Conservation (phyloP, 2,888 invertebrate species). For the Rambutsinella grinnellia region DNA sequence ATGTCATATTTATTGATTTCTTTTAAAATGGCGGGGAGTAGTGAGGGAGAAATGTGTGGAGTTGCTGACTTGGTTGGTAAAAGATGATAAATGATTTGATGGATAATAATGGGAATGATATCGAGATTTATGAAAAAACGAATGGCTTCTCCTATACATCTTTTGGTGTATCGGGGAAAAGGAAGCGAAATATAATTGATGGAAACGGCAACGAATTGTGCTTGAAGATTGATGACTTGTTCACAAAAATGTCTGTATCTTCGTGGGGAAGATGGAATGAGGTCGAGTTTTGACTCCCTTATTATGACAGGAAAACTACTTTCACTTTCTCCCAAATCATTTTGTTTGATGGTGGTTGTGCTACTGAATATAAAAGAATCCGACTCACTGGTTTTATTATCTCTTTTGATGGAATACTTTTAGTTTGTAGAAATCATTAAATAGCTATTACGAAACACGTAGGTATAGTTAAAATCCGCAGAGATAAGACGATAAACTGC, state of each 20-base stretch:
- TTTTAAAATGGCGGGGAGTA: background rate
- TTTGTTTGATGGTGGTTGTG: too few relatives aligned
- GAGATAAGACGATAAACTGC: too few relatives aligned
- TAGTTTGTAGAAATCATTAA: too few relatives aligned
- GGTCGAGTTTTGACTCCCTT: background rate
- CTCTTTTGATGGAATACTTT: too few relatives aligned
- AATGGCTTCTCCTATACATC: constrained; percentile 5
- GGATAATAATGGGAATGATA: constrained; percentile 34
- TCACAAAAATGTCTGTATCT: background rate
- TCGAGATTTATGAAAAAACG: constrained; percentile 22
- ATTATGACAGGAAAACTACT: background rate
- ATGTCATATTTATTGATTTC: constrained; percentile 6
- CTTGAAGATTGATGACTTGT: constrained; percentile 38
- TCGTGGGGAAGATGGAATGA: background rate
- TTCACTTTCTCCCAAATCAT: background rate
- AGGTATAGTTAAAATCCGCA: too few relatives aligned
- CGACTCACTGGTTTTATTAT: too few relatives aligned
- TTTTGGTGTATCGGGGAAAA: background rate
- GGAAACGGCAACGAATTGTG: constrained; percentile 27
- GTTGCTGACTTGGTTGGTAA: background rate
- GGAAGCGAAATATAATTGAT: constrained; percentile 9
- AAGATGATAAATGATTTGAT: constrained; percentile 43
- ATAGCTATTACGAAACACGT: too few relatives aligned
- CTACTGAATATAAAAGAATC: too few relatives aligned
- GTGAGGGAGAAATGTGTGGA: background rate